phyloP scores from a whole-genome alignment of 2,113 vertebrate genomes.

The Oxygymnocypris stewartii region DNA sequence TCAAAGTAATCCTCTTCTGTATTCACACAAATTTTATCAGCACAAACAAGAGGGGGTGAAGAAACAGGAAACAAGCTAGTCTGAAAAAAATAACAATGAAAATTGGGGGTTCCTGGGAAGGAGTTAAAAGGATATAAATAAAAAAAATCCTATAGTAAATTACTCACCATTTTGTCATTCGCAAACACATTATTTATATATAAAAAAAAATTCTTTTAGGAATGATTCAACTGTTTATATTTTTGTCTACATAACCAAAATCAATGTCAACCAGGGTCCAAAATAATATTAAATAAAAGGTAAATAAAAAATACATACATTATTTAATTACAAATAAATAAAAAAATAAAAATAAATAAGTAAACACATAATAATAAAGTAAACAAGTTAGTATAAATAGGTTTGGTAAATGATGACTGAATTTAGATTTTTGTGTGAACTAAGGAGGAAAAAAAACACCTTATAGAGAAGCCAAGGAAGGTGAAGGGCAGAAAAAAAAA shows the following conservation, averaged over 20 bases:
- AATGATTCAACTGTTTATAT: not conserved
- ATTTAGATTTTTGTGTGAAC: not conserved
- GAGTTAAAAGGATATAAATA: constrained; percentile 23
- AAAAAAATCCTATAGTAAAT: not conserved
- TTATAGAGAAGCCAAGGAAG: constrained; percentile 27
- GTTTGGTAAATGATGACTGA: not conserved
- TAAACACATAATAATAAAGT: not conserved
- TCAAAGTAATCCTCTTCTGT: constrained; percentile 71
- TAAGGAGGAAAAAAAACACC: not conserved
- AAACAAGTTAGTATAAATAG: not conserved
- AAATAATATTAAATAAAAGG: not conserved
- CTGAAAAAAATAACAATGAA: constrained; percentile 19
- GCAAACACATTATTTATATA: not conserved
- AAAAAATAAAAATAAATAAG: not conserved
- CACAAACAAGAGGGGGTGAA: constrained; percentile 69
- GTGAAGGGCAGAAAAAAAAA: constrained; percentile 23
- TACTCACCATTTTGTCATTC: not conserved
- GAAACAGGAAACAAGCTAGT: constrained; percentile 68
- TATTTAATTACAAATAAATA: no score
- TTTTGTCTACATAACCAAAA: not conserved
- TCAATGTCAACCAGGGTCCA: not conserved
- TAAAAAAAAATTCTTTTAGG: no score
- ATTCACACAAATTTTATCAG: constrained; percentile 67
- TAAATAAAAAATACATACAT: no score
- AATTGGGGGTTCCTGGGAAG: constrained; percentile 49